phyloP scores from a whole-genome alignment of 2,888 invertebrate species.

The Acleris cristana region DNA sequence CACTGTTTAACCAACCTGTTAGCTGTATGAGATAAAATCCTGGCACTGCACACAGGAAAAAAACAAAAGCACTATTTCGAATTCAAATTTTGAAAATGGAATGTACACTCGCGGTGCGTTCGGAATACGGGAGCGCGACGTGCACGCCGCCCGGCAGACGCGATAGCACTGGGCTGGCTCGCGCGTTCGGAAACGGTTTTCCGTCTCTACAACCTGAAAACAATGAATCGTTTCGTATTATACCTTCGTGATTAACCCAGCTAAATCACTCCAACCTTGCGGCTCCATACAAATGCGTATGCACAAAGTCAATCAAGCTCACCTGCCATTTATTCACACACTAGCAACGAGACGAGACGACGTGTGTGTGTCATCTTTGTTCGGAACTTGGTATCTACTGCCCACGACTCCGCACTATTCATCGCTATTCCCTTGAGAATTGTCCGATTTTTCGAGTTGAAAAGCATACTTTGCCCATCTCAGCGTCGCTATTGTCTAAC shows the following conservation, averaged over 20 bases:
- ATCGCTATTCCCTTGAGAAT: no score
- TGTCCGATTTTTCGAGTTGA: no score
- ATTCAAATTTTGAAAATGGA: slow-evolving; percentile 52
- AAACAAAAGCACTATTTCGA: slow-evolving; percentile 57
- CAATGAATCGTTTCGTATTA: slow-evolving; percentile 56
- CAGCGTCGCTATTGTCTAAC: no score
- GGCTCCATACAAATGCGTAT: no score
- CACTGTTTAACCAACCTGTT: slow-evolving; percentile 58
- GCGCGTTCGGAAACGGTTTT: slow-evolving; percentile 17
- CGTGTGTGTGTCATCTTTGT: no score
- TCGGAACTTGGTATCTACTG: no score
- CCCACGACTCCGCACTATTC: no score
- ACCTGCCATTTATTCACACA: no score
- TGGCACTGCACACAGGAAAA: slow-evolving; percentile 66
- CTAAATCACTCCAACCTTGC: no score
- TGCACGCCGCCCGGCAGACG: slow-evolving; percentile 23
- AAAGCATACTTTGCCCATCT: no score
- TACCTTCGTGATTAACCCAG: slow-evolving; percentile 49
- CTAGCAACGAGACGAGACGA: no score
- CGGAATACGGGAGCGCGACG: slow-evolving; percentile 36
- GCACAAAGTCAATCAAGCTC: no score
- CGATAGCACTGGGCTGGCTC: slow-evolving; percentile 26
- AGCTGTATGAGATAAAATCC: slow-evolving; percentile 59
- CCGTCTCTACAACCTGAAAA: slow-evolving; percentile 44
- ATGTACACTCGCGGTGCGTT: slow-evolving; percentile 64